phyloP scores from a whole-genome alignment of 2,797 vertebrate genomes.

The Rhinichthys osculus region DNA sequence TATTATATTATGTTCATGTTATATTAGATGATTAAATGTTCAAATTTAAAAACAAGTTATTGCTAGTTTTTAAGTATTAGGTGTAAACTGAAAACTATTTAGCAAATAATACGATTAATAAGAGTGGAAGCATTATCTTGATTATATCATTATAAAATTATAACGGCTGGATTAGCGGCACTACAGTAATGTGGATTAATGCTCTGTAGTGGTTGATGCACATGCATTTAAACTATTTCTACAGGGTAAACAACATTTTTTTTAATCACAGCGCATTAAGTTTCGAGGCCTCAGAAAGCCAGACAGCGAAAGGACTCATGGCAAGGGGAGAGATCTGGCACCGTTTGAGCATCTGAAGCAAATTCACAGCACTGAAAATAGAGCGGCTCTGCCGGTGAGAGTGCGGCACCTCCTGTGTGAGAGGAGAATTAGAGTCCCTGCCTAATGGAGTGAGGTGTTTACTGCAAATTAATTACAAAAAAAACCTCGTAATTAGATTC shows the following conservation, averaged over 20 bases:
- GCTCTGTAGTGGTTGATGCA: background rate
- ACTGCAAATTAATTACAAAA: constrained; percentile 60
- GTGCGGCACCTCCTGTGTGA: constrained; percentile 6
- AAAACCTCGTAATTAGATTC: constrained; percentile 54
- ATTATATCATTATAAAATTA: background rate
- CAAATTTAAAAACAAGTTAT: background rate
- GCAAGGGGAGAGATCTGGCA: constrained; percentile 11
- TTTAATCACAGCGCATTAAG: background rate
- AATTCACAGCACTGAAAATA: constrained; percentile 30
- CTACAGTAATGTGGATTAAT: background rate
- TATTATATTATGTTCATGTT: background rate
- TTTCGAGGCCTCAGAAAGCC: constrained; percentile 15
- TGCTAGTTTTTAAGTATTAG: background rate
- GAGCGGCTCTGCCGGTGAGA: constrained; percentile 1
- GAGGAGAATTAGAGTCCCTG: constrained; percentile 47
- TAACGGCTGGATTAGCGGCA: background rate
- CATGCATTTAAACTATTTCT: constrained; percentile 21
- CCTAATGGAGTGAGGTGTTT: constrained; percentile 57
- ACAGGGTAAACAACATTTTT: background rate
- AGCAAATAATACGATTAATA: background rate
- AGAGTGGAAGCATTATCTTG: background rate
- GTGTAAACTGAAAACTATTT: background rate
- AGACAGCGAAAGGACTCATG: background rate
- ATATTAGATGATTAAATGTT: background rate
- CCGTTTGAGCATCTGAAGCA: background rate